Evolutionary conservation across 2,797 vertebrate species (phyloP).

Genomic region (Artibeus lituratus): DNA sequence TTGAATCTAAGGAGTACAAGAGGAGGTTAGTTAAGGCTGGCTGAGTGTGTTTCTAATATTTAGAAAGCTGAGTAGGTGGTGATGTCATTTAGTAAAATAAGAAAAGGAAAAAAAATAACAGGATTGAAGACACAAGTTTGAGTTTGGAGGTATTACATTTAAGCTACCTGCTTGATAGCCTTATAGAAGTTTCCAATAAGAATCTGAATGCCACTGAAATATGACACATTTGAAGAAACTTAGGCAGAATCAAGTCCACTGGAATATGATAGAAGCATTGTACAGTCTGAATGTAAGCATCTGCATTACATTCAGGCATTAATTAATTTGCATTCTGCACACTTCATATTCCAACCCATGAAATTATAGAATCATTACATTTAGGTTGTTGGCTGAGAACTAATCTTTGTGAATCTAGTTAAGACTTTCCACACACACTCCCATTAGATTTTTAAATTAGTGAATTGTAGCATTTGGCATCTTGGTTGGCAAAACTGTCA

Average conservation of each 20-base stretch:
- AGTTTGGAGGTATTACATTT: neutral
- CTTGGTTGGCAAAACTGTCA: neutral
- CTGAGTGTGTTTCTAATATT: neutral
- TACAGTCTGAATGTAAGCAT: neutral
- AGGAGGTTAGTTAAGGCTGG: neutral
- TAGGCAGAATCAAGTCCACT: neutral
- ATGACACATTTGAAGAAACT: neutral
- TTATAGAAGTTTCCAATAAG: neutral
- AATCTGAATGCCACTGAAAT: slow-evolving; percentile 15
- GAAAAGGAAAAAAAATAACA: neutral
- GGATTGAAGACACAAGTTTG: neutral
- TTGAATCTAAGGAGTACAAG: neutral
- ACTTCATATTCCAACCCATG: neutral
- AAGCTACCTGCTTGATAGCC: neutral
- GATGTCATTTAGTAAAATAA: slow-evolving; percentile 13
- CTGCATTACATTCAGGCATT: too few species aligned
- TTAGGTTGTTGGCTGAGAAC: neutral
- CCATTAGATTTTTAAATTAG: neutral
- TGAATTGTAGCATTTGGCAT: neutral
- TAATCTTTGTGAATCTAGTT: neutral
- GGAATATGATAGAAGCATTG: neutral
- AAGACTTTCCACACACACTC: neutral
- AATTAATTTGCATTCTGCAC: neutral
- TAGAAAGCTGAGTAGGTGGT: neutral
- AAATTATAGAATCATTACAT: neutral